phyloP scores from a whole-genome alignment of 2,113 vertebrate species.

The Siniperca chuatsi region DNA sequence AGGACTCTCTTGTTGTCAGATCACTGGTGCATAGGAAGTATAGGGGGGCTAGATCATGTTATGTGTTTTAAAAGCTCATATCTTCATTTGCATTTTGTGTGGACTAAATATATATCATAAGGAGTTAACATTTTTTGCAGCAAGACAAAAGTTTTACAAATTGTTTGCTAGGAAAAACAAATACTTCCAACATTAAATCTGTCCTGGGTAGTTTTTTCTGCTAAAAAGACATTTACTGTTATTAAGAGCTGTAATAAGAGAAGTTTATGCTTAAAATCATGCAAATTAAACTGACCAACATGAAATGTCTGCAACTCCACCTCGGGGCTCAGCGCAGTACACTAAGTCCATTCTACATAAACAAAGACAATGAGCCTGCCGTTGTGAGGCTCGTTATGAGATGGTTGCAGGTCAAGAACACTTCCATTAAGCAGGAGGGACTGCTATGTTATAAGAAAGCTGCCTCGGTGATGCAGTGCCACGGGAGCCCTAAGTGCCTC shows the following conservation, averaged over 20 bases:
- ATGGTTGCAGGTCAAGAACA: conserved; percentile 80
- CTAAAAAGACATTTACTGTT: conserved; percentile 54
- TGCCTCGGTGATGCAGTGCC: conserved; percentile 75
- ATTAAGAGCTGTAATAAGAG: conserved; percentile 59
- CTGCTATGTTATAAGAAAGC: conserved; percentile 78
- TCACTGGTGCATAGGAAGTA: neutral
- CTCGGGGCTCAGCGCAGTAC: conserved; percentile 31
- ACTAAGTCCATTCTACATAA: conserved; percentile 54
- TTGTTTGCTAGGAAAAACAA: neutral
- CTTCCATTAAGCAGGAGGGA: conserved; percentile 79
- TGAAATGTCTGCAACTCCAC: conserved; percentile 60
- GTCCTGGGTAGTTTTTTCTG: neutral
- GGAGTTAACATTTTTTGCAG: neutral
- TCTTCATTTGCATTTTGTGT: neutral
- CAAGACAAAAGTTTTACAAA: neutral
- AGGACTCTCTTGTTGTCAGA: neutral
- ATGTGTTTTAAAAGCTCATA: neutral
- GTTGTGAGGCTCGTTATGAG: conserved; percentile 64
- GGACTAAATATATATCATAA: neutral
- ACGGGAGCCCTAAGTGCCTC: conserved; percentile 81
- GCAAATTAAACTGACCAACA: conserved; percentile 61
- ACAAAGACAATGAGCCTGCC: conserved; percentile 75
- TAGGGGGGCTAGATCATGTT: neutral
- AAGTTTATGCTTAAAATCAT: conserved; percentile 40
- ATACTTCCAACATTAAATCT: conserved; percentile 16